A percentile compares a stretch with the other conserved stretches of the same genome.
Conservation (phyloP, 2,888 invertebrate species). For the Tenthredo livida region DNA sequence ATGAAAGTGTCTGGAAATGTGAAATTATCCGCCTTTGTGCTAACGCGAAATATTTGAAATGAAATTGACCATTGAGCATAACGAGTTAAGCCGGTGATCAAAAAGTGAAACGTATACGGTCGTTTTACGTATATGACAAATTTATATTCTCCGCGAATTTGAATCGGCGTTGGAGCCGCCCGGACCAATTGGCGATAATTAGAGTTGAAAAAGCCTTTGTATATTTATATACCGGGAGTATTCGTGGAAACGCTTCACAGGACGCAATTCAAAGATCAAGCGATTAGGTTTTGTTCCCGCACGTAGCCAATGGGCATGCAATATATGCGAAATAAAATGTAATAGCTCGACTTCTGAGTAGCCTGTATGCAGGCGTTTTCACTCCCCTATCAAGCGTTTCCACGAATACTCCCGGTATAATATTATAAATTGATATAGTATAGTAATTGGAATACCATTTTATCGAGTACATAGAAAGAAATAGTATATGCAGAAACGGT, state of each 20-base stretch:
- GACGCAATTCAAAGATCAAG: no score
- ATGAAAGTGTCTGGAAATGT: not conserved
- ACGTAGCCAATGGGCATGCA: no score
- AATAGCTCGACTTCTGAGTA: no score
- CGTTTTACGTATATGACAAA: not conserved
- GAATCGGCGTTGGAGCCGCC: no score
- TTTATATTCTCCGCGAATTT: not conserved
- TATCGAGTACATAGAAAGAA: not conserved
- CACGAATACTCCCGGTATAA: no score
- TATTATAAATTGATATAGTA: not conserved
- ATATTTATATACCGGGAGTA: not conserved
- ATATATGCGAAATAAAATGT: no score
- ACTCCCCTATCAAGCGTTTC: no score
- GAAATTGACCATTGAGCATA: not conserved
- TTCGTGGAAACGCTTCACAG: no score
- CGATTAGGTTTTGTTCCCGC: no score
- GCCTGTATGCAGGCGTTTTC: no score
- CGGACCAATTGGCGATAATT: not conserved
- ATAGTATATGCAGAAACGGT: no score
- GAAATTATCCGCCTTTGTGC: not conserved
- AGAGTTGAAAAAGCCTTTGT: not conserved
- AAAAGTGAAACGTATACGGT: not conserved
- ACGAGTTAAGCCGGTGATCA: not conserved
- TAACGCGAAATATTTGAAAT: not conserved
- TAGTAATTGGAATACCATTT: not conserved